These are phyloP conservation scores for Nesidiocoris tenuis DNA, from an alignment of 2,888 invertebrate genomes.

Conservation along the genomic window DNA sequence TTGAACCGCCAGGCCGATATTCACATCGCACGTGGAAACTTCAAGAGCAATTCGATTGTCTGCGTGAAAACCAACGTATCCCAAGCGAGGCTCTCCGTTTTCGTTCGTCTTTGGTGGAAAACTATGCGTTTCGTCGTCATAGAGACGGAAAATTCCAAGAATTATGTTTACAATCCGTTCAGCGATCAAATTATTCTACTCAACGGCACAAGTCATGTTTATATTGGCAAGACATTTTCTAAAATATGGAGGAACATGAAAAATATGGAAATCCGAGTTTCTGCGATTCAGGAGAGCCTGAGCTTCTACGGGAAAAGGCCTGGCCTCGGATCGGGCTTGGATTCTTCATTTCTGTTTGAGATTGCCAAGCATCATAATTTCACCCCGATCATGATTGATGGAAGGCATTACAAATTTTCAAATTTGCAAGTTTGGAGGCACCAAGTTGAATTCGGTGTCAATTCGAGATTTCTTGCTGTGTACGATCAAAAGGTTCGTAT, in stretches of 20 bases:
- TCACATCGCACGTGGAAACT: constrained; percentile 1
- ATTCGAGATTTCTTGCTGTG: not conserved
- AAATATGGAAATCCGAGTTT: constrained; percentile 9
- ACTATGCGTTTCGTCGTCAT: constrained; percentile 27
- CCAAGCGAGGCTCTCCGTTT: not conserved
- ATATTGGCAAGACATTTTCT: not conserved
- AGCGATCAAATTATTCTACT: not conserved
- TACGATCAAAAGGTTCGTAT: constrained; percentile 16
- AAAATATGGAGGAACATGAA: constrained; percentile 28
- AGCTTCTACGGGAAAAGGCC: constrained; percentile 1
- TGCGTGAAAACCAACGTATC: constrained; percentile 7
- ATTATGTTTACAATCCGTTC: constrained; percentile 25
- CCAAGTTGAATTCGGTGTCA: constrained; percentile 29
- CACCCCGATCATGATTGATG: constrained; percentile 17
- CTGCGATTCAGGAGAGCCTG: constrained; percentile 5
- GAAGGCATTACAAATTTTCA: constrained; percentile 7
- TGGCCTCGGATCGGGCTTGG: constrained; percentile 11
- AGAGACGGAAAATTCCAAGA: not conserved
- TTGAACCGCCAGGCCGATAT: not conserved
- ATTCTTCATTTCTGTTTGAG: constrained; percentile 31
- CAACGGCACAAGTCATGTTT: not conserved
- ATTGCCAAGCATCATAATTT: constrained; percentile 9
- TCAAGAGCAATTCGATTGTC: constrained; percentile 8
- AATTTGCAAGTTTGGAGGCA: constrained; percentile 28
- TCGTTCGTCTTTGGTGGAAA: constrained; percentile 1